These are phyloP conservation scores for Rynchops niger DNA, from an alignment of 2,113 vertebrate genomes.

Conservation along the genomic window DNA sequence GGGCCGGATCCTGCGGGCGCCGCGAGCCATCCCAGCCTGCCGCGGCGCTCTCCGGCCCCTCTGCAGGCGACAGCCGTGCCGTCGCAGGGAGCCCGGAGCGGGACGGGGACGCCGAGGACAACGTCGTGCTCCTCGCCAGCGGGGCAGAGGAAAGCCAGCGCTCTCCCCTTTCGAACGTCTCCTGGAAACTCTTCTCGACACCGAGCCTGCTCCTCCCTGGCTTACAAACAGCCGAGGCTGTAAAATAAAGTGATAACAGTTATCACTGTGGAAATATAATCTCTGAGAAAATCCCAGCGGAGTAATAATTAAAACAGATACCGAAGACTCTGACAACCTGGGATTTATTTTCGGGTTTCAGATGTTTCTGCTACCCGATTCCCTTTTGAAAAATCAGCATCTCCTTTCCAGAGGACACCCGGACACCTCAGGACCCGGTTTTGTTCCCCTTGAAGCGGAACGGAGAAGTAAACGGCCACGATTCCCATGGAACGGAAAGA, in stretches of 20 bases:
- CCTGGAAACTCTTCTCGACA: background rate
- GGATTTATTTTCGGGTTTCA: background rate
- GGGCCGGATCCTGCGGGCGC: background rate
- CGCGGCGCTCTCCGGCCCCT: no score
- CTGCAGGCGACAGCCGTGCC: rapidly evolving
- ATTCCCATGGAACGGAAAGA: background rate
- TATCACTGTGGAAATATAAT: background rate
- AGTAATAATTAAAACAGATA: conserved; percentile 23
- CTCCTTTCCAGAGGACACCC: background rate
- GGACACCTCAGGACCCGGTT: background rate
- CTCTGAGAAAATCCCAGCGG: conserved; percentile 22
- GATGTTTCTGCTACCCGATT: background rate
- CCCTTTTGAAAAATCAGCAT: background rate
- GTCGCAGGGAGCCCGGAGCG: rapidly evolving
- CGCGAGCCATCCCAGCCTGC: background rate
- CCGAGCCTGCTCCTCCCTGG: rapidly evolving
- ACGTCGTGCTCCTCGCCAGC: rapidly evolving
- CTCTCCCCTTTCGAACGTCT: rapidly evolving
- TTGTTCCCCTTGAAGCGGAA: background rate
- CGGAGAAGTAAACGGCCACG: background rate
- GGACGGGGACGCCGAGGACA: rapidly evolving
- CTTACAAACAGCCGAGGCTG: background rate
- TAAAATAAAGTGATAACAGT: background rate
- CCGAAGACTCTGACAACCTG: background rate
- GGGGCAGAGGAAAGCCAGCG: background rate